phyloP scores from a whole-genome alignment of 1,140 invertebrate species.

The Drosophila sucinea region DNA sequence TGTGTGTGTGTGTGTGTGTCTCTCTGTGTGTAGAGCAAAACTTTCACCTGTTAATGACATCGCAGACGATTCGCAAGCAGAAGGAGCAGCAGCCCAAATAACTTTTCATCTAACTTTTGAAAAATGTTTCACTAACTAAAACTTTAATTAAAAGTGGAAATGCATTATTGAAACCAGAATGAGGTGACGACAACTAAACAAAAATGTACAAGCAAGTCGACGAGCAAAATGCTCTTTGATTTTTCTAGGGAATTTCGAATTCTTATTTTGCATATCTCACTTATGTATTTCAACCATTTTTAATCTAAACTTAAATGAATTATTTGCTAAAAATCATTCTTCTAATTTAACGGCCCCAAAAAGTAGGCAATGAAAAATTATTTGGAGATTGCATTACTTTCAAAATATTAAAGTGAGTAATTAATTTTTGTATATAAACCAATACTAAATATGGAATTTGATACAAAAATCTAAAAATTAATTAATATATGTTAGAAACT shows the following conservation, averaged over 20 bases:
- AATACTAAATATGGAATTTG: no score
- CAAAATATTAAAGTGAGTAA: no score
- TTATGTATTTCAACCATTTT: no score
- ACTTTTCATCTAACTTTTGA: conserved; percentile 55
- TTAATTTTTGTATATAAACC: no score
- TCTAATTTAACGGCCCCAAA: neutral
- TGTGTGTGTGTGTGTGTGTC: conserved; percentile 5
- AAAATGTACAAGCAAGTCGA: neutral
- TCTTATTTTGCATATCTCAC: no score
- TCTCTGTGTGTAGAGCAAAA: conserved; percentile 54
- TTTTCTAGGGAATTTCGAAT: no score
- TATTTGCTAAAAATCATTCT: no score
- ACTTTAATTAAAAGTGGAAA: conserved; percentile 80
- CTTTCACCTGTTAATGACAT: conserved; percentile 77
- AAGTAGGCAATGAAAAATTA: neutral
- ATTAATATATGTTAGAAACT: no score
- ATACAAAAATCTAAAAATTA: no score
- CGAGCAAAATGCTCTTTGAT: conserved; percentile 6
- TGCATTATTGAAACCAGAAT: conserved; percentile 72
- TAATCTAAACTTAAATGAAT: no score
- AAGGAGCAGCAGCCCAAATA: conserved; percentile 40
- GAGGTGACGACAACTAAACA: conserved; percentile 21
- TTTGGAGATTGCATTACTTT: neutral
- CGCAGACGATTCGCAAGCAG: conserved; percentile 28
- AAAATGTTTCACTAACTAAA: conserved; percentile 71